Base-by-base conservation (phyloP, 2,888 invertebrate genomes). In the Ormyrus nitidulus region DNA sequence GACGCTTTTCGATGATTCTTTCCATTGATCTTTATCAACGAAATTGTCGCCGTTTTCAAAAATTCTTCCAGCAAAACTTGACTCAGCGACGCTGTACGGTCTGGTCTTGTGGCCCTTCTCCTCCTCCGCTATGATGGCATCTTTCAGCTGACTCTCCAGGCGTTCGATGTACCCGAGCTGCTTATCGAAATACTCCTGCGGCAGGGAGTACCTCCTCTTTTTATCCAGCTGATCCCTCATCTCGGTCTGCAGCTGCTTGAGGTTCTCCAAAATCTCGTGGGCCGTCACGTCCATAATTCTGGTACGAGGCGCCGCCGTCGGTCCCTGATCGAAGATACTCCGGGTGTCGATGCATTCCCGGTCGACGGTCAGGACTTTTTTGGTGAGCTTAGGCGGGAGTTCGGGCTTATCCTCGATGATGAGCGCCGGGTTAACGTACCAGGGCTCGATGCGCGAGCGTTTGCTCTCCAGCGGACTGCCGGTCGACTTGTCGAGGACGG, bases 341-440 rank as follows among this genome's bases (percentile, higher is more conserved):
- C 87, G 87, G 0, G 87, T 90, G 59, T 90, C 90, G 79, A 90
- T 89, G 79, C 89, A 89, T 11, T 89, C 88, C 69, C 84, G 87
- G 77, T 90, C 89, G 0, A 89, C 89, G 7, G 85, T 85, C 6
- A 88, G 85, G 10, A 82, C 78, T 11, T 86, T 85, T 66, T 86
- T 87, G n/a, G n/a, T n/a, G 59, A 72, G 59, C 66, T 86, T 86
- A 56, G 86, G 84, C 0, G 86, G 85, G 5, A 85, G 84, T 53
- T 86, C 86, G 19, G 86, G 85, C 70, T 83, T 87, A 75, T 88
- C 86, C 74, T 88, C 88, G 69, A 86, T 84, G 79, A 90, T 89
- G 70, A 90, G 81, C 5, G 90, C 89, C 6, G 89, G 85, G 56
- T 90, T 90, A 44, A 89, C 86, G 72, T 86, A 85, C 48, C 85